Percentiles rank a stretch among this genome's conserved stretches.
Evolutionary conservation across 2,113 vertebrate species (phyloP).

Genomic region (Peromyscus polionotus): DNA sequence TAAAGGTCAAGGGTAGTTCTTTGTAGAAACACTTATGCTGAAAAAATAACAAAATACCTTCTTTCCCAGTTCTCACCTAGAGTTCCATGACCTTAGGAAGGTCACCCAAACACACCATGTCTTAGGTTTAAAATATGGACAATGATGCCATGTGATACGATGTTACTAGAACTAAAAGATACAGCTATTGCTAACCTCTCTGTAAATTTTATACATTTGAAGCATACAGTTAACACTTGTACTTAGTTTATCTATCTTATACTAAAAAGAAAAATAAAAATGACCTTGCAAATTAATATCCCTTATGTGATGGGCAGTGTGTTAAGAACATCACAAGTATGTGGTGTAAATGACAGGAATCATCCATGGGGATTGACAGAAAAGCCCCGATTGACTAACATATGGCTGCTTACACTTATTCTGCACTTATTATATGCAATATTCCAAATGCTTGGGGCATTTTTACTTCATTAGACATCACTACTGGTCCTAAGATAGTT

Average conservation of each 20-base stretch:
- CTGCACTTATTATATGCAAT: neutral
- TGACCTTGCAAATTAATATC: neutral
- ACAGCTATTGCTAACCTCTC: too few species aligned
- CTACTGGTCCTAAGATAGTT: too few species aligned
- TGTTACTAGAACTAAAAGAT: neutral
- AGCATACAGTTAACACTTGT: neutral
- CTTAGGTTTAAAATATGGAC: neutral
- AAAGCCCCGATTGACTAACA: neutral
- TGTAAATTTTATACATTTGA: neutral
- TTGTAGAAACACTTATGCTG: neutral
- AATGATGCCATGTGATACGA: neutral
- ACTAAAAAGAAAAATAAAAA: neutral
- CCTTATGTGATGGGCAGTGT: neutral
- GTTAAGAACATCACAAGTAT: neutral
- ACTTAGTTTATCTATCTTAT: neutral
- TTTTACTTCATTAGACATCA: neutral
- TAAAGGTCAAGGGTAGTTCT: neutral
- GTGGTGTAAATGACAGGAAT: neutral
- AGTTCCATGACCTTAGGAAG: neutral
- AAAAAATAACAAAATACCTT: too few species aligned
- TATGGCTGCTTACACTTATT: neutral
- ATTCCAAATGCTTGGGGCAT: neutral
- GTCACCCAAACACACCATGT: neutral
- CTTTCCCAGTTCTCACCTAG: neutral
- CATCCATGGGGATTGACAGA: too few species aligned